Conservation (phyloP, 1,140 invertebrate species). For the Tetraneura akinire region DNA sequence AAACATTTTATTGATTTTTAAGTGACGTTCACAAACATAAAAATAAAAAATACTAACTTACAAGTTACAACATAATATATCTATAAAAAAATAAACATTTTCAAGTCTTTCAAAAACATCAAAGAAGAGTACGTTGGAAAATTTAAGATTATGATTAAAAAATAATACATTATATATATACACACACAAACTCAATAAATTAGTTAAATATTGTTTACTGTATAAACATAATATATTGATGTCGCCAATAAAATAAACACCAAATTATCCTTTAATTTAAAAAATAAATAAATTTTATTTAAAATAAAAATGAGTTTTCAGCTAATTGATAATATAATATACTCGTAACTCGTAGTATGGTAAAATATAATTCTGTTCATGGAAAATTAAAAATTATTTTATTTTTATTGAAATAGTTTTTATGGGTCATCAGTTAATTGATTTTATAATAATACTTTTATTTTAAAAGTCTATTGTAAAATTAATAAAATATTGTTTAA, state of each 20-base stretch:
- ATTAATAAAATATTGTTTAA: too few relatives aligned
- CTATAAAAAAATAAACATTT: not conserved
- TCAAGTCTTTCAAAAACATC: not conserved
- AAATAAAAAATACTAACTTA: not conserved
- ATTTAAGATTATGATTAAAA: too few relatives aligned
- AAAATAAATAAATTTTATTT: not conserved
- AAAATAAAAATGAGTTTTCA: not conserved
- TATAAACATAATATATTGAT: not conserved
- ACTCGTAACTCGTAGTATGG: too few relatives aligned
- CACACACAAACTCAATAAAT: not conserved
- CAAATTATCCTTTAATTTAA: too few relatives aligned
- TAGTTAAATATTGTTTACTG: not conserved
- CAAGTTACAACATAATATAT: not conserved
- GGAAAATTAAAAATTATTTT: too few relatives aligned
- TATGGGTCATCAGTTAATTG: too few relatives aligned
- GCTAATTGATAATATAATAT: too few relatives aligned
- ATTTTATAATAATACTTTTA: too few relatives aligned
- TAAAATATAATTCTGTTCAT: too few relatives aligned
- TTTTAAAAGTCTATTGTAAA: too few relatives aligned
- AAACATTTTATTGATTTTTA: slow-evolving; percentile 19
- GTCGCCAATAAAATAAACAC: too few relatives aligned
- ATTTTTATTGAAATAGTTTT: too few relatives aligned
- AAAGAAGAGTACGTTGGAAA: not conserved
- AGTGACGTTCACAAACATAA: not conserved
- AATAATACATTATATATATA: not conserved